Percentiles rank a stretch among this genome's conserved stretches.
Evolutionary conservation across 37 sponge, comb jelly and placozoan genomes (phyloP).

Genomic region (Bolinopsis microptera): DNA sequence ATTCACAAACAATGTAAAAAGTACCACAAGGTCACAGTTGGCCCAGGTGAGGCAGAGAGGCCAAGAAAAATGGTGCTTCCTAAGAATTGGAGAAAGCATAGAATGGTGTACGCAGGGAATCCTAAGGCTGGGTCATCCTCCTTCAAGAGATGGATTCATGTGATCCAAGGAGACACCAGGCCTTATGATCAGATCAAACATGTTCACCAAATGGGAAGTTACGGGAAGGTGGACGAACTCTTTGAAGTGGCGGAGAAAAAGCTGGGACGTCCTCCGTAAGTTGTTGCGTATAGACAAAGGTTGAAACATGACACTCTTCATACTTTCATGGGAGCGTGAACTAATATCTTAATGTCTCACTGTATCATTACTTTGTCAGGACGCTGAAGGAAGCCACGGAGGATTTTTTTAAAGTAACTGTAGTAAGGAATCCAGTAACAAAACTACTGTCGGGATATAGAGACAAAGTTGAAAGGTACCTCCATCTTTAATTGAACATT

Average conservation of each 20-base stretch:
- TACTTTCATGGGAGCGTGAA: too few relatives aligned
- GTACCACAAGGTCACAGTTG: neutral
- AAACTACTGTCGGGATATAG: conserved; percentile 17
- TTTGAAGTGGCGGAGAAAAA: neutral
- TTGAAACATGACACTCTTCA: too few relatives aligned
- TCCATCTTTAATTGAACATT: neutral
- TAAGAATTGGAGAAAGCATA: neutral
- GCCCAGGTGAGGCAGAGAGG: neutral
- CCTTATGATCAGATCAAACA: neutral
- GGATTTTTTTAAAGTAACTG: conserved; percentile 3
- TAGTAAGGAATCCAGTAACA: conserved; percentile 26
- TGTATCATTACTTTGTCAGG: too few relatives aligned
- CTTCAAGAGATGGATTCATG: conserved; percentile 19
- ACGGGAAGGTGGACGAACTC: neutral
- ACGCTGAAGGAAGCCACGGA: neutral
- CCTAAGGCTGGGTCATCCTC: conserved; percentile 59
- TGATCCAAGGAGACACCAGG: neutral
- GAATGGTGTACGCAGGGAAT: conserved; percentile 10
- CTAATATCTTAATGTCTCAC: too few relatives aligned
- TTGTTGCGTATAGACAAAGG: too few relatives aligned
- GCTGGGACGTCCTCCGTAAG: neutral
- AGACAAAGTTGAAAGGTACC: conserved; percentile 40
- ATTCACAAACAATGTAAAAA: conserved; percentile 15
- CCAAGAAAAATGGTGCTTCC: neutral
- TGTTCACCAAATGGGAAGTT: neutral